phyloP scores from a whole-genome alignment of 1,140 invertebrate species.

The Lepidurus arcticus region DNA sequence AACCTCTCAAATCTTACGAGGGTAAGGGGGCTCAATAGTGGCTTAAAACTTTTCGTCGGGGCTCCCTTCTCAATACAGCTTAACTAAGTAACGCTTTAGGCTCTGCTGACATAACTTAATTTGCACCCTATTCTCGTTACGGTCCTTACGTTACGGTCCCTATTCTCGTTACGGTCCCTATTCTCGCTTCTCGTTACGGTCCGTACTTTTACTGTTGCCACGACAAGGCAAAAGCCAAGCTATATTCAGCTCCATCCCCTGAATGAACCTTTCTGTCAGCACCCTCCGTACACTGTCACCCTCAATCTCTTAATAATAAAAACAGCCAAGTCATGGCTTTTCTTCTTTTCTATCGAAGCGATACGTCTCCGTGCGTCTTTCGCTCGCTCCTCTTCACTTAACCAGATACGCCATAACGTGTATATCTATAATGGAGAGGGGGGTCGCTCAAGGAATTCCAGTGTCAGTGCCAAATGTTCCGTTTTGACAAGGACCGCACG shows the following conservation, averaged over 20 bases:
- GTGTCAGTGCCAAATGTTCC: slow-evolving; percentile 4
- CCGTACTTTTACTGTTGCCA: neutral
- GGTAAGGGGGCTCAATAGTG: neutral
- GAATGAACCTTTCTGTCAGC: neutral
- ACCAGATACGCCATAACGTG: neutral
- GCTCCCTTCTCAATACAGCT: neutral
- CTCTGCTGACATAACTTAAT: slow-evolving; percentile 19
- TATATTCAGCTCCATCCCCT: neutral
- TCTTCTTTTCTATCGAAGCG: neutral
- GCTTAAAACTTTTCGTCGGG: neutral
- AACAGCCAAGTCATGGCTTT: slow-evolving; percentile 13
- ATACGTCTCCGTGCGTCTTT: neutral
- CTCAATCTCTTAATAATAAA: slow-evolving; percentile 18
- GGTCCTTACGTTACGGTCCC: too few relatives aligned
- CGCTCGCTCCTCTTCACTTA: neutral
- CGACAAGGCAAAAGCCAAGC: slow-evolving; percentile 1
- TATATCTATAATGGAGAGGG: neutral
- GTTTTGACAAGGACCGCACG: neutral
- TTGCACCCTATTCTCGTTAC: slow-evolving; percentile 13
- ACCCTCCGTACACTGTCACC: neutral
- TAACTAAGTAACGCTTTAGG: neutral
- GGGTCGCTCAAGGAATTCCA: neutral
- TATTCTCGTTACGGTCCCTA: slow-evolving; percentile 7
- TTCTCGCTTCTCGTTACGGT: slow-evolving; percentile 20
- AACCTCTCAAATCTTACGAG: neutral